phyloP scores from a whole-genome alignment of 2,797 vertebrate genomes.

The Oryzias sinensis region DNA sequence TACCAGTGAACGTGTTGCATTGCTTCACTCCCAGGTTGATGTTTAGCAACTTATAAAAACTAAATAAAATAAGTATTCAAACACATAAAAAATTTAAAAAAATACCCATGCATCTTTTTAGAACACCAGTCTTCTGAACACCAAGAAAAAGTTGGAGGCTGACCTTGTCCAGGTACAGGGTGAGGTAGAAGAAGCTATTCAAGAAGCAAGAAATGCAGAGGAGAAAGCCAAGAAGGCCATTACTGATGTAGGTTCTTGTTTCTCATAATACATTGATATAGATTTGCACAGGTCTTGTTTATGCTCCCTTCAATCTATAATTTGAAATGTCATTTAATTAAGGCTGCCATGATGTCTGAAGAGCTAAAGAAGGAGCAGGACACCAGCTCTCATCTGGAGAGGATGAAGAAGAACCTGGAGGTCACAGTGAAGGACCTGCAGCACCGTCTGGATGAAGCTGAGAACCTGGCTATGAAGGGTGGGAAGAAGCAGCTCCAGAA shows the following conservation, averaged over 20 bases:
- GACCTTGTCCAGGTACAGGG: slow-evolving; percentile 82
- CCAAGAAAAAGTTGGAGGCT: slow-evolving; percentile 84
- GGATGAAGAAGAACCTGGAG: slow-evolving; percentile 89
- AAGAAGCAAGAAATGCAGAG: slow-evolving; percentile 87
- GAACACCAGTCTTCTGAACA: slow-evolving; percentile 81
- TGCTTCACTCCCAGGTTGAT: slow-evolving; percentile 78
- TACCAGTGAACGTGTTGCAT: slow-evolving; percentile 80
- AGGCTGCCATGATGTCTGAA: slow-evolving; percentile 89
- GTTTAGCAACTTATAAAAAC: neutral
- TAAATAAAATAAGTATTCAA: neutral
- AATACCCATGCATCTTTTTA: slow-evolving; percentile 29
- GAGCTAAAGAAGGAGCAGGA: slow-evolving; percentile 92
- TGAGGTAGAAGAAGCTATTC: slow-evolving; percentile 83
- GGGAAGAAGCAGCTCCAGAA: slow-evolving; percentile 93
- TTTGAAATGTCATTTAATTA: neutral
- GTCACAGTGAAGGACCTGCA: slow-evolving; percentile 88
- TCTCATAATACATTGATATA: no score
- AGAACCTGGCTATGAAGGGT: slow-evolving; percentile 87
- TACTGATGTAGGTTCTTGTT: slow-evolving; percentile 79
- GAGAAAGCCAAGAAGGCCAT: slow-evolving; percentile 91
- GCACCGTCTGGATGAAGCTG: slow-evolving; percentile 86
- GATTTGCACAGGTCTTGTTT: neutral
- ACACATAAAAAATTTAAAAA: neutral
- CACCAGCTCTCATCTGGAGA: slow-evolving; percentile 87
- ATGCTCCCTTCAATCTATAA: neutral